Evolutionary conservation across 2,888 invertebrate species (phyloP).

Genomic region (Mythimna albipuncta): DNA sequence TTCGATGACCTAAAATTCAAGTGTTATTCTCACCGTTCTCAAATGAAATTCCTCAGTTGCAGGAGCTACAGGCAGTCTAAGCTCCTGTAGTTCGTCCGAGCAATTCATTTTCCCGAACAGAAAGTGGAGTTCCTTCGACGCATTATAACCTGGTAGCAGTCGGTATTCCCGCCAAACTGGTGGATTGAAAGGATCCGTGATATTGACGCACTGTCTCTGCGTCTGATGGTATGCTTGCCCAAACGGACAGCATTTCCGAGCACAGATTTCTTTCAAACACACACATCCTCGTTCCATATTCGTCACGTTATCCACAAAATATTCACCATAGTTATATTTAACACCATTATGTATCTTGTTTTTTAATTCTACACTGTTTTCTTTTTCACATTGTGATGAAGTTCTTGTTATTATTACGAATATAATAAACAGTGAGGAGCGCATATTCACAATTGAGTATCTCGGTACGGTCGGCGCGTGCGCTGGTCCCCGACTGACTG

Average conservation of each 20-base stretch:
- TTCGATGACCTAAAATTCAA: neutral
- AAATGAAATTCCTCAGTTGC: conserved; percentile 52
- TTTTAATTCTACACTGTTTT: conserved; percentile 51
- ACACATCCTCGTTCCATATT: conserved; percentile 73
- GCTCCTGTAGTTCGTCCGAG: conserved; percentile 19
- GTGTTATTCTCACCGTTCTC: conserved; percentile 65
- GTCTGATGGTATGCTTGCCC: conserved; percentile 70
- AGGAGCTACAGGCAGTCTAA: conserved; percentile 59
- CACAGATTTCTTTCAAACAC: conserved; percentile 73
- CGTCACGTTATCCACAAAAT: conserved; percentile 68
- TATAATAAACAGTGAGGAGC: conserved; percentile 22
- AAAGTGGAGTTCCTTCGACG: conserved; percentile 70
- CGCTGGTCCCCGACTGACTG: conserved; percentile 53
- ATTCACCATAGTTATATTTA: conserved; percentile 71
- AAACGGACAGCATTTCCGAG: conserved; percentile 79
- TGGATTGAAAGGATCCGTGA: conserved; percentile 65
- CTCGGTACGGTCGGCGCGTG: conserved; percentile 51
- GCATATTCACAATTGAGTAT: conserved; percentile 37
- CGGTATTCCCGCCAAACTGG: conserved; percentile 72
- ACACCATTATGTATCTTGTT: conserved; percentile 64
- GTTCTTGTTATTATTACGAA: conserved; percentile 45
- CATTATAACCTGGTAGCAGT: conserved; percentile 61
- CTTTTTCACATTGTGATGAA: conserved; percentile 48
- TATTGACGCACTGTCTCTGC: conserved; percentile 67
- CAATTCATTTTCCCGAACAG: conserved; percentile 73